Evolutionary conservation across 2,113 vertebrate genomes (phyloP), one percentile per base, ranked within the genome.

Genomic region (Sceloporus tristichus): DNA sequence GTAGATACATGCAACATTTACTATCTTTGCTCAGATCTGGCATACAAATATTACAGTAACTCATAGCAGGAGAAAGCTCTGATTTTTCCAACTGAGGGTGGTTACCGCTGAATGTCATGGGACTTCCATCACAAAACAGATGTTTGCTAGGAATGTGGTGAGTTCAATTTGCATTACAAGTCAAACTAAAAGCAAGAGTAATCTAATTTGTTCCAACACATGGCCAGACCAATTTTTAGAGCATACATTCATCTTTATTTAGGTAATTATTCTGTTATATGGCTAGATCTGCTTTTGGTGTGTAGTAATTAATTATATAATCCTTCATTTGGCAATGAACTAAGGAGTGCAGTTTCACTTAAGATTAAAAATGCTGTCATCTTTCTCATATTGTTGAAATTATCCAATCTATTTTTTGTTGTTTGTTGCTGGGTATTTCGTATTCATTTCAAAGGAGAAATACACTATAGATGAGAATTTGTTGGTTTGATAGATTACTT

Each of bases 311-410:
- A 81, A 66, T 66, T 56, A 29, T 59, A 68, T 11, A n/a, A 62
- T 62, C 18, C 21, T 19, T 59, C 3, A 80, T 80, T 80, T 62
- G n/a, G 19, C 79, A 62, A 9, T 21, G 65, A 82, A 66, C 62
- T 14, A 66, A 29, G 25, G 54, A 27, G 70, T 54, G 27, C 23
- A 29, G 19, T 9, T 82, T 29, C 34, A 42, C 79, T 70, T 83
- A 48, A 19, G 0, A 0, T 75, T 56, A 13, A 9, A 74, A 85
- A 29, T 78, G 48, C 66, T 27, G 71, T 10, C 82, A 29, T 9
- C 71, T 16, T 66, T 68, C 0, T 81, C 65, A 75, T 23, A 13
- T 68, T 80, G 11, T 25, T 34, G 11, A 66, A 74, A 54, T 40
- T 0, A 9, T 68, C 34, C 62, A 68, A 2, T 9, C 11, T 5